phyloP scores from a whole-genome alignment of 1,140 invertebrate genomes.

The Aphelenchoides besseyi region DNA sequence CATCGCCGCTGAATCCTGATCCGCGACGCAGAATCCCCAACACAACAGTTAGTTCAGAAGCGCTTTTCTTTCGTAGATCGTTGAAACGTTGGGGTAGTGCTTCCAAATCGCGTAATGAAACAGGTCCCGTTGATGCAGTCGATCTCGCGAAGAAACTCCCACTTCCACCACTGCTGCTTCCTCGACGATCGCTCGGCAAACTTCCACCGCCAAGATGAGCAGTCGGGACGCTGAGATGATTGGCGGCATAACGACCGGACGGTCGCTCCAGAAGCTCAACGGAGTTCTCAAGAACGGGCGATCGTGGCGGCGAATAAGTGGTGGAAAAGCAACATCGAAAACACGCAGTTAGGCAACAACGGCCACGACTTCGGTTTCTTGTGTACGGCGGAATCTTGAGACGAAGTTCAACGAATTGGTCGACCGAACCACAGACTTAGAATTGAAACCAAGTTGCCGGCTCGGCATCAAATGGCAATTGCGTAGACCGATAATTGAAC shows the following conservation, averaged over 20 bases:
- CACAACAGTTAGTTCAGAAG: constrained; percentile 39
- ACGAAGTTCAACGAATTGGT: no score
- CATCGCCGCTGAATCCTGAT: constrained; percentile 17
- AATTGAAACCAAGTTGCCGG: background rate
- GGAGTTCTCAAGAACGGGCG: background rate
- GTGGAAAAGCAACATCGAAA: background rate
- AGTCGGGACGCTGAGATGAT: background rate
- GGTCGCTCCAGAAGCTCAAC: background rate
- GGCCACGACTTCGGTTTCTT: background rate
- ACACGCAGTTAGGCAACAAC: background rate
- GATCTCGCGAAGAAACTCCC: background rate
- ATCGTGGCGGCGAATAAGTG: background rate
- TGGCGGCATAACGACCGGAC: background rate
- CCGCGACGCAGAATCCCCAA: constrained; percentile 39
- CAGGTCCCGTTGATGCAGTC: background rate
- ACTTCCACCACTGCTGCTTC: constrained; percentile 1
- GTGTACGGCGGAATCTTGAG: background rate
- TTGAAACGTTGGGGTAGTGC: constrained; percentile 21
- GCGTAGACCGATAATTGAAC: background rate
- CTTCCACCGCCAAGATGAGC: background rate
- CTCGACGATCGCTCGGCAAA: background rate
- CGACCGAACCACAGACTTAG: background rate
- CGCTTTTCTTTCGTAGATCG: constrained; percentile 36
- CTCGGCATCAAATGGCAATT: constrained; percentile 1
- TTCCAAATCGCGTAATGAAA: constrained; percentile 29